Base-by-base conservation (phyloP, 2,797 vertebrate genomes). In the Anguilla anguilla region DNA sequence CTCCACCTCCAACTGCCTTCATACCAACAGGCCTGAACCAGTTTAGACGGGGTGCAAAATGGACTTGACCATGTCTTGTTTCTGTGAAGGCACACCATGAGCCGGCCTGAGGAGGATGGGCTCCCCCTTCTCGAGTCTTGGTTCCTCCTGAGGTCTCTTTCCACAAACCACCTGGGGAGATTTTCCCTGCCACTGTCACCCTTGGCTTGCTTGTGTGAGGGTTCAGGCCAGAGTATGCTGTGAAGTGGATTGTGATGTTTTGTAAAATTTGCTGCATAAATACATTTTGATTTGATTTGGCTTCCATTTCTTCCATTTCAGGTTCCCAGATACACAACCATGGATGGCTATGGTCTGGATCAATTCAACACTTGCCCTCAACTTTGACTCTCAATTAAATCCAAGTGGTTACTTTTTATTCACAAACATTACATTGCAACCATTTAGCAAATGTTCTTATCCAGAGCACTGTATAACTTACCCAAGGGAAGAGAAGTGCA, bases 361-460 rank as follows among this genome's bases (percentile, higher is more conserved):
- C 0, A 13, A 77, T 6, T 43, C 35, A 77, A 43, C 74, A 77
- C n/a, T 77, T 3, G 13, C 13, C 39, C 35, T 19, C 13, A 31
- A 74, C 13, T 74, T 35, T 74, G 31, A 31, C 15, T 77, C 35
- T 15, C 55, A 25, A n/a, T 67, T 67, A n/a, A n/a, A 67, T 67
- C 19, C 25, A 67, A 67, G 25, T 9, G 4, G 61, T 67, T n/a
- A n/a, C 7, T n/a, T 67, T n/a, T 64, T 61, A 67, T 67, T 67
- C 61, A 67, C 22, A n/a, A 9, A 28, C 22, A 67, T 67, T 67
- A n/a, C 25, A 67, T 25, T 61, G 0, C 11, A 67, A 6, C 3
- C 61, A n/a, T 67, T 67, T n/a, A 67, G 22, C 61, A n/a, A n/a
- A 67, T 67, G 61, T 67, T 67, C 61, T n/a, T 67, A 67, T n/a